Evolutionary conservation across 2,888 invertebrate genomes (phyloP).

Genomic region (Cantharis rustica): DNA sequence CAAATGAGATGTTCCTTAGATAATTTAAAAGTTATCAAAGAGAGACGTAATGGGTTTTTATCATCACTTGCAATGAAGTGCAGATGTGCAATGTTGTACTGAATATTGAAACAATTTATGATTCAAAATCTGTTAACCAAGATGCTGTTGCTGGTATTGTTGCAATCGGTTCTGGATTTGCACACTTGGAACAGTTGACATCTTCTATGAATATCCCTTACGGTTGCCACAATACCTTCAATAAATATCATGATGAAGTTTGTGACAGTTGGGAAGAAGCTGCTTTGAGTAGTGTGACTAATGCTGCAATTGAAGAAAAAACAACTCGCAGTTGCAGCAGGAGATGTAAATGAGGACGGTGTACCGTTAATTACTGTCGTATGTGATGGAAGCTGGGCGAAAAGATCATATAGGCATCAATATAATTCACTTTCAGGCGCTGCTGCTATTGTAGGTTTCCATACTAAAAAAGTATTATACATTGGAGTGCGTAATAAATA

Average conservation of each 20-base stretch:
- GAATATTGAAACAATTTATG: neutral
- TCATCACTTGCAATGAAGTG: neutral
- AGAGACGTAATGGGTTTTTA: neutral
- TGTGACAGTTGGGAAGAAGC: neutral
- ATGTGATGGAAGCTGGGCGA: neutral
- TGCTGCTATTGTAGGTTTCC: neutral
- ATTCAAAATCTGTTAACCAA: neutral
- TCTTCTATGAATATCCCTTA: neutral
- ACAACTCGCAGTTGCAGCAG: neutral
- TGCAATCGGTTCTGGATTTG: neutral
- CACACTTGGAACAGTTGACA: neutral
- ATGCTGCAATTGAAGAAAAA: neutral
- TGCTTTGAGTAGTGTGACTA: neutral
- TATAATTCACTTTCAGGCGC: neutral
- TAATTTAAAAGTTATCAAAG: neutral
- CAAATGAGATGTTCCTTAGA: neutral
- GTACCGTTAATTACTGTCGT: neutral
- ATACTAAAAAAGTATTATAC: neutral
- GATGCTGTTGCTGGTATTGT: neutral
- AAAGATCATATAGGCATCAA: neutral
- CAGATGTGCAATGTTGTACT: neutral
- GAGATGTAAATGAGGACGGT: neutral
- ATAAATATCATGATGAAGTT: neutral
- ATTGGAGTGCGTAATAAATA: neutral
- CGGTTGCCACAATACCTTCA: neutral